phyloP scores from a whole-genome alignment of 2,888 invertebrate genomes.

The Yponomeuta cagnagella region DNA sequence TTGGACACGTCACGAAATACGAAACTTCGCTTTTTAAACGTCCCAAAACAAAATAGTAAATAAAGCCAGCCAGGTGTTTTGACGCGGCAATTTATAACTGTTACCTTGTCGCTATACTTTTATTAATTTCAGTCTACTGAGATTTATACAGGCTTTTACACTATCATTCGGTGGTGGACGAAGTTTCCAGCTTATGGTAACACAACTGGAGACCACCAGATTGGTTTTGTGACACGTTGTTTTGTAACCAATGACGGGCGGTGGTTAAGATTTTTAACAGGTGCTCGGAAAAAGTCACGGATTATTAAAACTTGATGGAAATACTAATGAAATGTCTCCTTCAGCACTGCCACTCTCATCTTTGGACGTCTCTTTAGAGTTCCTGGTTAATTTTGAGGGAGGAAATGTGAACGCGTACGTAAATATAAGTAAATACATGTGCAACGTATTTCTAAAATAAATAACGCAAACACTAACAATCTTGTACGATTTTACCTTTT shows the following conservation, averaged over 20 bases:
- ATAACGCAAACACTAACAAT: too few species aligned
- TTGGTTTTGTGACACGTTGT: not conserved
- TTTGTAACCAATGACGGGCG: not conserved
- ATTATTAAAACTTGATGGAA: not conserved
- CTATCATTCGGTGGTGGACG: not conserved
- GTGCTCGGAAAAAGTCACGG: not conserved
- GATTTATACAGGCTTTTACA: not conserved
- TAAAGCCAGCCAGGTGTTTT: conserved; percentile 52
- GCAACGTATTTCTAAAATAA: not conserved
- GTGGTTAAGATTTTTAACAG: not conserved
- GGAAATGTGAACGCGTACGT: not conserved
- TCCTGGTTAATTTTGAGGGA: not conserved
- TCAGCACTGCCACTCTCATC: not conserved
- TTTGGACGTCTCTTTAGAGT: not conserved
- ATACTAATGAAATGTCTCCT: not conserved
- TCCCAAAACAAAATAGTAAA: conserved; percentile 27
- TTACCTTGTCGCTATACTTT: conserved; percentile 5
- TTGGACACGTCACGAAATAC: not conserved
- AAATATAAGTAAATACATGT: not conserved
- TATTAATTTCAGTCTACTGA: conserved; percentile 6
- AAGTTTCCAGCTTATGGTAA: not conserved
- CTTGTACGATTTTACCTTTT: too few species aligned
- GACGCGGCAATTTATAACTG: conserved; percentile 43
- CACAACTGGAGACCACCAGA: not conserved
- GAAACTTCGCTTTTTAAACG: conserved; percentile 4